phyloP scores from a whole-genome alignment of 2,888 invertebrate species.

The Terebella lapidaria region DNA sequence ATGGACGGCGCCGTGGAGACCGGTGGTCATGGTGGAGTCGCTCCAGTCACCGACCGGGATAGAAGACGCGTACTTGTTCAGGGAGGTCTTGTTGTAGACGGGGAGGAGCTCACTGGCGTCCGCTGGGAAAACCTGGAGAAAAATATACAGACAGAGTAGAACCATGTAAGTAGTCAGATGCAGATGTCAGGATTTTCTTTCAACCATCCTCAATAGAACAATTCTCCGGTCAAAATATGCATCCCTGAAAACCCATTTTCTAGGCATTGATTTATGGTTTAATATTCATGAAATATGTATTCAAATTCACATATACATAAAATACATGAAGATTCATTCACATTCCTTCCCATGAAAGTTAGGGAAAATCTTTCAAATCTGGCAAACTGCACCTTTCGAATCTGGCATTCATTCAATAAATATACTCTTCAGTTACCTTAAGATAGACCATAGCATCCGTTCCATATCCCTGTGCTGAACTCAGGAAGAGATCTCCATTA shows the following conservation, averaged over 20 bases:
- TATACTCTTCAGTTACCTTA: slow-evolving; percentile 74
- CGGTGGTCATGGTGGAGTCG: slow-evolving; percentile 20
- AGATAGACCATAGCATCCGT: slow-evolving; percentile 95
- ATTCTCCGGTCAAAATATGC: too few species aligned
- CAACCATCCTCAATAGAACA: too few species aligned
- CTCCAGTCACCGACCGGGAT: slow-evolving; percentile 83
- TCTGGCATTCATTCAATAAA: too few species aligned
- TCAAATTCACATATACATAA: background rate
- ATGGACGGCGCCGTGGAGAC: slow-evolving; percentile 1
- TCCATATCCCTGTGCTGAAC: slow-evolving; percentile 94
- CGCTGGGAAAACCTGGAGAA: slow-evolving; percentile 76
- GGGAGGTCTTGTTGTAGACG: slow-evolving; percentile 93
- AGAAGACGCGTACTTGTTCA: slow-evolving; percentile 74
- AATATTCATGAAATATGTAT: background rate
- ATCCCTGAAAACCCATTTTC: too few species aligned
- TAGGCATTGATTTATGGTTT: background rate
- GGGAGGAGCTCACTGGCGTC: slow-evolving; percentile 96
- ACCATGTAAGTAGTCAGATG: background rate
- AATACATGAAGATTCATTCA: too few species aligned
- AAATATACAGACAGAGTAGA: background rate
- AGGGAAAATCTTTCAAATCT: too few species aligned
- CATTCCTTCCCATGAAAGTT: too few species aligned
- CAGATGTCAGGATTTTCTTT: too few species aligned
- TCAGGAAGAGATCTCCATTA: slow-evolving; percentile 88
- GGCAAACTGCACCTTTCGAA: too few species aligned